A percentile compares a stretch with the other conserved stretches of the same genome.
These are phyloP conservation scores for Podargus strigoides DNA, from an alignment of 2,797 vertebrate species.

Conservation along the genomic window DNA sequence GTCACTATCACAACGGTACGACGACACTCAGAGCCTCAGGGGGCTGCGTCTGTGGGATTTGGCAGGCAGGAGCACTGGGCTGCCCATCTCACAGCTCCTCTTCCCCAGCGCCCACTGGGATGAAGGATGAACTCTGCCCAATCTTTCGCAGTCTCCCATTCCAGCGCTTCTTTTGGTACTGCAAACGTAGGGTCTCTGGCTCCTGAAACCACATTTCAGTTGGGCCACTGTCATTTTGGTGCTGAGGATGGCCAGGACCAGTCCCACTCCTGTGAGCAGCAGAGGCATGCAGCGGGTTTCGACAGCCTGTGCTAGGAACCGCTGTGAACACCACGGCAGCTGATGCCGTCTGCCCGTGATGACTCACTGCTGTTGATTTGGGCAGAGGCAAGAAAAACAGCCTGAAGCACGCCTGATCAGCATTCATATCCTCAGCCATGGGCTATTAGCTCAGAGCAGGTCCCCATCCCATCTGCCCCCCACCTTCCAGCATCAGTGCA, in stretches of 20 bases:
- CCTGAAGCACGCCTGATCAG: not conserved
- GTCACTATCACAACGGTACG: accelerated
- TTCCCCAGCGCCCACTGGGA: accelerated
- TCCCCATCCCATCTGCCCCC: accelerated
- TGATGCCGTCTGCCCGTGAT: not conserved
- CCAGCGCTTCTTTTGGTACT: accelerated
- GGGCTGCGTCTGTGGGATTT: not conserved
- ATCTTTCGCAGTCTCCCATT: accelerated
- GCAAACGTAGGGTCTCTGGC: accelerated
- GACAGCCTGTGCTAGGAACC: not conserved
- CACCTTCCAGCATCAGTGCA: not conserved
- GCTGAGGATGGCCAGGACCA: not conserved
- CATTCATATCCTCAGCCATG: not conserved
- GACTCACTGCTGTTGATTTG: constrained; percentile 22
- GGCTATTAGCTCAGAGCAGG: not conserved
- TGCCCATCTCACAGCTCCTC: accelerated
- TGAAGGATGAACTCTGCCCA: accelerated
- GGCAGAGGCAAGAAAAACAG: constrained; percentile 36
- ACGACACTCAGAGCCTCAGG: accelerated
- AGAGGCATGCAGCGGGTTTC: not conserved
- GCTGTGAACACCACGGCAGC: not conserved
- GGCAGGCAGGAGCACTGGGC: not conserved
- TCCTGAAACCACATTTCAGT: not conserved
- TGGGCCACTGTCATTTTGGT: accelerated
- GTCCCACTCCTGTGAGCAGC: not conserved